Conservation (phyloP, 1,140 invertebrate species). For the Mizuhopecten yessoensis region DNA sequence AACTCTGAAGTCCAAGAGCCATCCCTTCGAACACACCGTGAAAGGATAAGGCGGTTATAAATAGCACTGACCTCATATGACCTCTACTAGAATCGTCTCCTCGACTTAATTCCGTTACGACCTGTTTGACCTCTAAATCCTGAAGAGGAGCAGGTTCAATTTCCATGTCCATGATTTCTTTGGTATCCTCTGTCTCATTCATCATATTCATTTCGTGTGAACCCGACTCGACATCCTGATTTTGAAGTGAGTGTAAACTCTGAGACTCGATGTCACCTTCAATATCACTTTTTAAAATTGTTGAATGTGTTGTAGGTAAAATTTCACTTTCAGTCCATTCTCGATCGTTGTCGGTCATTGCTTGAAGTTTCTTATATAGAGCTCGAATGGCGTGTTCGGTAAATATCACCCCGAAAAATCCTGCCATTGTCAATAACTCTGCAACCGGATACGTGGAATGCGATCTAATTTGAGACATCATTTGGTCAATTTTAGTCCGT, state of each 20-base stretch:
- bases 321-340: constrained; percentile 61
- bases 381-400: constrained; percentile 84
- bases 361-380: constrained; percentile 66
- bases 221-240: constrained; percentile 53
- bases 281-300: constrained; percentile 48
- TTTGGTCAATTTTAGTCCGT: constrained; percentile 79
- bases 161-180: constrained; percentile 66
- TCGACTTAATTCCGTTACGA: constrained; percentile 75
- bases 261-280: constrained; percentile 62
- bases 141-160: constrained; percentile 71
- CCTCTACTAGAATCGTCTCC: constrained; percentile 70
- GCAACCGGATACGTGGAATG: constrained; percentile 84
- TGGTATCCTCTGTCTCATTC: constrained; percentile 45
- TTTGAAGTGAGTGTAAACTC: constrained; percentile 63
- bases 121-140: constrained; percentile 75
- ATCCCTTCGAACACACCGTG: constrained; percentile 96
- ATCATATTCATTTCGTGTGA: constrained; percentile 32
- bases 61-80: constrained; percentile 81
- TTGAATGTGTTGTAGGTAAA: constrained; percentile 55
- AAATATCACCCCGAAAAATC: constrained; percentile 86
- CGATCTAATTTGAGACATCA: constrained; percentile 78
- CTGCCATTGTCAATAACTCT: constrained; percentile 85
- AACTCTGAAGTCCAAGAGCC: constrained; percentile 89
- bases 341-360: constrained; percentile 54
- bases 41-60: constrained; percentile 93